phyloP scores from a whole-genome alignment of 2,113 vertebrate species.

The Istiophorus platypterus region DNA sequence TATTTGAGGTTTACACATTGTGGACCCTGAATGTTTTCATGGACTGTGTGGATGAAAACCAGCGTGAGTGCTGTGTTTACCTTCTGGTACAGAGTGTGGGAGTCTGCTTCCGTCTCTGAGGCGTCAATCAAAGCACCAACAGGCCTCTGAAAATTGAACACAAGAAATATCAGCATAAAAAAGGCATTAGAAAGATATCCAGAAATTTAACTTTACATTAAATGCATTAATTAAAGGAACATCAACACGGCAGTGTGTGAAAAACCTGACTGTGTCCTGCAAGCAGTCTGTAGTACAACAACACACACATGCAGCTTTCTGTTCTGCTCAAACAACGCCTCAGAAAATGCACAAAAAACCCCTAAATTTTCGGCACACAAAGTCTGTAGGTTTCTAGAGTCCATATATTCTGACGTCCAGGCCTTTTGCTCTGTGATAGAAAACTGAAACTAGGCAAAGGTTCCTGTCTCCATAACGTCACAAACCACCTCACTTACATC shows the following conservation, averaged over 20 bases:
- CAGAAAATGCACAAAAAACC: neutral
- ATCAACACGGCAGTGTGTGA: neutral
- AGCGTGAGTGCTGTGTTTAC: conserved; percentile 50
- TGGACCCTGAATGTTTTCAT: neutral
- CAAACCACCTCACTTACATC: conserved; percentile 85
- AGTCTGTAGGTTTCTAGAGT: neutral
- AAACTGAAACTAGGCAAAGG: neutral
- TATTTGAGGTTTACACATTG: neutral
- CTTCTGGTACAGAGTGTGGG: conserved; percentile 67
- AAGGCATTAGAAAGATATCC: neutral
- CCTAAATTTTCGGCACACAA: neutral
- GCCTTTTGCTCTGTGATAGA: neutral
- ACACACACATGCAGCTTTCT: neutral
- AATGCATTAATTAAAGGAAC: neutral
- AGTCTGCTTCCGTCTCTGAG: conserved; percentile 71
- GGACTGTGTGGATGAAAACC: neutral
- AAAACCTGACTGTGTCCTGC: neutral
- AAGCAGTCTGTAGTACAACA: neutral
- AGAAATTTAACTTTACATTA: neutral
- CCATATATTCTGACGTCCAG: neutral
- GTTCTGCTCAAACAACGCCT: neutral
- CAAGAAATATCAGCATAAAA: neutral
- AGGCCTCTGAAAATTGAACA: conserved; percentile 71
- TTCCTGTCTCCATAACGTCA: neutral
- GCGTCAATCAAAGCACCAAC: conserved; percentile 80